Evolutionary conservation across 2,113 vertebrate species (phyloP).

Genomic region (Bambusicola thoracicus): DNA sequence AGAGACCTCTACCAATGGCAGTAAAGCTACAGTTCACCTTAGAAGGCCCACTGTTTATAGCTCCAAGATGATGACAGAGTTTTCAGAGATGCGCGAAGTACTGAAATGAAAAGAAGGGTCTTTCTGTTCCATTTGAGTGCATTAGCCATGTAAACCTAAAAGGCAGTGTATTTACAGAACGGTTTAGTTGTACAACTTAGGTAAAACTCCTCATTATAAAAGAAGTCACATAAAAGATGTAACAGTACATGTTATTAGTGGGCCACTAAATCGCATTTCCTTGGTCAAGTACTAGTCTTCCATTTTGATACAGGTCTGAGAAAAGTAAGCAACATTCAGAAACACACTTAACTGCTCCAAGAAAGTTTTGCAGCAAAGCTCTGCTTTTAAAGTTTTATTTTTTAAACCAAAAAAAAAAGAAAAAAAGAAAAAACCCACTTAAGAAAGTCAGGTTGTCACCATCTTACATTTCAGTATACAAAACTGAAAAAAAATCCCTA

Average conservation of each 20-base stretch:
- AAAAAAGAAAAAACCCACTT: constrained; percentile 43
- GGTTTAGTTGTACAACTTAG: neutral
- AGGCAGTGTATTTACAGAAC: neutral
- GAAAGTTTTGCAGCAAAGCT: constrained; percentile 50
- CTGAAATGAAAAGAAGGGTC: neutral
- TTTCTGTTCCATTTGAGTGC: neutral
- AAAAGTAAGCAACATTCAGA: neutral
- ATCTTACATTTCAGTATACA: constrained; percentile 66
- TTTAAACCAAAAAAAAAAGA: constrained; percentile 31
- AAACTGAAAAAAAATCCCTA: constrained; percentile 70
- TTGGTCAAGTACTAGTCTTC: neutral
- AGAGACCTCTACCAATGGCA: neutral
- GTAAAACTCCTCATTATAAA: neutral
- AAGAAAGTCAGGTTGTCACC: constrained; percentile 51
- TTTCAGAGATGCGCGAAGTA: neutral
- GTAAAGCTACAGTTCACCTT: neutral
- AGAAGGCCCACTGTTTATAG: neutral
- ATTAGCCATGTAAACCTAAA: neutral
- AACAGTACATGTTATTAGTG: neutral
- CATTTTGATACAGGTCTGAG: neutral
- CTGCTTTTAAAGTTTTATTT: constrained; percentile 70
- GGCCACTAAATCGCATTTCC: neutral
- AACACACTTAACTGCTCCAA: constrained; percentile 15
- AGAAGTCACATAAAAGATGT: neutral
- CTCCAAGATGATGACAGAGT: neutral